These are phyloP conservation scores for Merluccius polli DNA, from an alignment of 2,797 vertebrate species.

Conservation along the genomic window DNA sequence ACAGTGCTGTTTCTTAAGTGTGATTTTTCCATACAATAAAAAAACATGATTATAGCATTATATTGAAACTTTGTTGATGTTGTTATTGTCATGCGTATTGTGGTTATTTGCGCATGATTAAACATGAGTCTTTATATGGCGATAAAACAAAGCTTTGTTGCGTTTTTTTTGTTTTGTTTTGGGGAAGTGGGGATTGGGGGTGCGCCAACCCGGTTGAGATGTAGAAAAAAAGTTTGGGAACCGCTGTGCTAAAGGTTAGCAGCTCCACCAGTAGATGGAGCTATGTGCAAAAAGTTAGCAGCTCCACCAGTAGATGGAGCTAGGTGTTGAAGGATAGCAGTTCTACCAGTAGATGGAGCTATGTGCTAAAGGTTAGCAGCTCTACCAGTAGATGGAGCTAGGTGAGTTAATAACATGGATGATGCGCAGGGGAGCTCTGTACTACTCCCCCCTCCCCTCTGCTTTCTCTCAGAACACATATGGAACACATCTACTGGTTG, in stretches of 20 bases:
- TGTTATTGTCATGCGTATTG: no score
- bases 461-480: slow-evolving; percentile 85
- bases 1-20: no score
- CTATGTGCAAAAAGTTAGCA: neutral
- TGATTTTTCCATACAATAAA: no score
- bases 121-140: no score
- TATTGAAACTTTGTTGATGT: no score
- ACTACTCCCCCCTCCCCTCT: slow-evolving; percentile 22
- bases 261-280: neutral
- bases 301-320: neutral
- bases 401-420: neutral
- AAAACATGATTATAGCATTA: no score
- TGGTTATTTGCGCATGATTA: no score
- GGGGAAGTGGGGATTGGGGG: no score
- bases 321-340: neutral
- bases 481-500: slow-evolving; percentile 89
- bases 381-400: neutral
- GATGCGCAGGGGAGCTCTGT: slow-evolving; percentile 65
- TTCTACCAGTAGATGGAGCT: neutral
- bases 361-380: neutral
- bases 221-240: no score
- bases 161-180: no score
- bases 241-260: neutral
- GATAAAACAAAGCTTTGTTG: no score
- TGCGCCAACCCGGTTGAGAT: no score